Base-by-base conservation (phyloP, 2,888 invertebrate genomes). In the Epsilonema sp. region DNA sequence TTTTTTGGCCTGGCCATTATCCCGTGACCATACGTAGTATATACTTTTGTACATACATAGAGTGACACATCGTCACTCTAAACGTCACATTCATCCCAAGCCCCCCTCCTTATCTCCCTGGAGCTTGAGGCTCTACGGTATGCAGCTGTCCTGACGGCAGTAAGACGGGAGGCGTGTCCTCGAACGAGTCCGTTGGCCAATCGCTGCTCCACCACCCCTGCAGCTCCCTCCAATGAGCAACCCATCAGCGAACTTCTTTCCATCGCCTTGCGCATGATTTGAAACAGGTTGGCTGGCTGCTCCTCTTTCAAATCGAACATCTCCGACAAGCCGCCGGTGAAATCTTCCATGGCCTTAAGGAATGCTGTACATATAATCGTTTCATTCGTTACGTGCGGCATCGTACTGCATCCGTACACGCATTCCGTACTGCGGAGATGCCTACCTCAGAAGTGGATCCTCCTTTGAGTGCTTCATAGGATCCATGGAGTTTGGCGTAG, bases 331-430 rank as follows among this genome's bases (percentile, higher is more conserved):
- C 53, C 49, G 36, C 55, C 69, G 0, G 90, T 92, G 66, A 92
- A 92, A 71, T 94, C 92, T 68, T 90, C 90, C 85, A 94, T 87
- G 1, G 92, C 92, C 66, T n/a, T n/a, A n/a, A n/a, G n/a, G n/a
- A n/a, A n/a, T n/a, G n/a, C n/a, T n/a, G n/a, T n/a, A n/a, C n/a
- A n/a, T n/a, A n/a, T n/a, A n/a, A n/a, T n/a, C n/a, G n/a, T n/a
- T n/a, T n/a, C n/a, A n/a, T n/a, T n/a, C n/a, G n/a, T n/a, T n/a
- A n/a, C n/a, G n/a, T n/a, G n/a, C n/a, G n/a, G n/a, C n/a, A n/a
- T n/a, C n/a, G n/a, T n/a, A n/a, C n/a, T n/a, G n/a, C n/a, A n/a
- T n/a, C n/a, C n/a, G n/a, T n/a, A n/a, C n/a, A n/a, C n/a, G n/a
- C n/a, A n/a, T n/a, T n/a, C n/a, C n/a, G n/a, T n/a, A n/a, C n/a